Percentiles rank a stretch among this genome's conserved stretches.
These are phyloP conservation scores for Luehdorfia chinensis DNA, from an alignment of 1,140 invertebrate genomes.

Conservation along the genomic window DNA sequence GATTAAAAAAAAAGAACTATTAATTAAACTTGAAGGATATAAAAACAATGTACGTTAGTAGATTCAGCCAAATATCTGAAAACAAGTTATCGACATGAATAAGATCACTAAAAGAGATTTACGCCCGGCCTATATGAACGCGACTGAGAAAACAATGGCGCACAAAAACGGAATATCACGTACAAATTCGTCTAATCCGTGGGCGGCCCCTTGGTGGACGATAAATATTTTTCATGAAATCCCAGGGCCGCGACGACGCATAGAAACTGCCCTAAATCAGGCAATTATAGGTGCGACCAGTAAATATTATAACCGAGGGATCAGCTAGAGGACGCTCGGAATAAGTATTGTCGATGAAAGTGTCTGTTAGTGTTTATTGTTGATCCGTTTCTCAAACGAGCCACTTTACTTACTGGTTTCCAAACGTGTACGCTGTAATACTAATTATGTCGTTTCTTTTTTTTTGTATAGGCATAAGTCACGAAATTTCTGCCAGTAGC, in stretches of 20 bases:
- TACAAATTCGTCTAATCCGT: conserved; percentile 66
- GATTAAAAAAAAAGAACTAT: too few relatives aligned
- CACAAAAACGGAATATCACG: conserved; percentile 46
- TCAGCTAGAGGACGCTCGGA: conserved; percentile 39
- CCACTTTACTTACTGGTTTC: conserved; percentile 17
- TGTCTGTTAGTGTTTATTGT: conserved; percentile 31
- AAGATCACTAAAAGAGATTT: conserved; percentile 28
- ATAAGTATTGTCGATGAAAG: conserved; percentile 35
- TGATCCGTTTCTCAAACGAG: conserved; percentile 17
- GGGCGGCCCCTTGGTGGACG: conserved; percentile 32
- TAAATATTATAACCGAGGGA: conserved; percentile 64
- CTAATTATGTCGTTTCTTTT: too few relatives aligned
- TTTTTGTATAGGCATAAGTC: too few relatives aligned
- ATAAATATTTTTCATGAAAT: conserved; percentile 73
- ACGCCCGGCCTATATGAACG: conserved; percentile 17
- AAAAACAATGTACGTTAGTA: too few relatives aligned
- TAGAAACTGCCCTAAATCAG: conserved; percentile 70
- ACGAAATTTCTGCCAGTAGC: too few relatives aligned
- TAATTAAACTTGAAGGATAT: too few relatives aligned
- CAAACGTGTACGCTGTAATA: conserved; percentile 15
- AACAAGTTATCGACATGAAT: background rate
- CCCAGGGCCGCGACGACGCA: conserved; percentile 50
- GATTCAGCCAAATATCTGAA: too few relatives aligned
- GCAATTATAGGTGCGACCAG: conserved; percentile 69
- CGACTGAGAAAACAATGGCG: conserved; percentile 18